These are phyloP conservation scores for Myiozetetes cayanensis DNA, from an alignment of 2,113 vertebrate genomes.

Conservation along the genomic window DNA sequence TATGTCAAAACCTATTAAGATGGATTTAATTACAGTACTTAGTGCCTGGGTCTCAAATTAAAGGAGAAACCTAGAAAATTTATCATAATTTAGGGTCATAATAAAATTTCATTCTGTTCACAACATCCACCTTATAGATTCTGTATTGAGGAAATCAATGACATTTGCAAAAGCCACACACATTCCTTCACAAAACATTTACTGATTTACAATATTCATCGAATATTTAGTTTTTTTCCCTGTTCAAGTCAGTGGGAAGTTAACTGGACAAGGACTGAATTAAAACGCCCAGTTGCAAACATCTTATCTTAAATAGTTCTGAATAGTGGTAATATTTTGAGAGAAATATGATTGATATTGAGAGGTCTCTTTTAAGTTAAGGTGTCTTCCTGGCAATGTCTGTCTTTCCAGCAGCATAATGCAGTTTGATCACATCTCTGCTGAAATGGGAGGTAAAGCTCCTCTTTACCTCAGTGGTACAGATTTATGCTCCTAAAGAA, in stretches of 20 bases:
- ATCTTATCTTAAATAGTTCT: not conserved
- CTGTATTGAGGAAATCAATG: not conserved
- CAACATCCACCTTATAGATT: not conserved
- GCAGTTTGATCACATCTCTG: not conserved
- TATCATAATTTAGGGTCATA: not conserved
- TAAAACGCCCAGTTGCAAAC: not conserved
- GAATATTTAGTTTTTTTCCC: not conserved
- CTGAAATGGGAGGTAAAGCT: not conserved
- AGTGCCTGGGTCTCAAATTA: conserved; percentile 6
- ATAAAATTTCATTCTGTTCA: not conserved
- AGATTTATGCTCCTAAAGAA: not conserved
- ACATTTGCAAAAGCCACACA: not conserved
- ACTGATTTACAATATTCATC: not conserved
- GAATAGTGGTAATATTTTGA: not conserved
- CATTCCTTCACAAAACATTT: not conserved
- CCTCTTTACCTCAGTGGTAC: not conserved
- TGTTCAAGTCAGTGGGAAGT: not conserved
- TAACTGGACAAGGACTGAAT: not conserved
- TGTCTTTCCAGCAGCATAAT: not conserved
- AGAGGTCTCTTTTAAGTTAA: not conserved
- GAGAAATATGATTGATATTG: not conserved
- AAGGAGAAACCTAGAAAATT: not conserved
- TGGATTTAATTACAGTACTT: not conserved
- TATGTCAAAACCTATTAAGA: not conserved
- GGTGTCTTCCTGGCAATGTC: not conserved